Base-by-base conservation (phyloP, 2,113 vertebrate genomes). In the Sakesphorus luctuosus region DNA sequence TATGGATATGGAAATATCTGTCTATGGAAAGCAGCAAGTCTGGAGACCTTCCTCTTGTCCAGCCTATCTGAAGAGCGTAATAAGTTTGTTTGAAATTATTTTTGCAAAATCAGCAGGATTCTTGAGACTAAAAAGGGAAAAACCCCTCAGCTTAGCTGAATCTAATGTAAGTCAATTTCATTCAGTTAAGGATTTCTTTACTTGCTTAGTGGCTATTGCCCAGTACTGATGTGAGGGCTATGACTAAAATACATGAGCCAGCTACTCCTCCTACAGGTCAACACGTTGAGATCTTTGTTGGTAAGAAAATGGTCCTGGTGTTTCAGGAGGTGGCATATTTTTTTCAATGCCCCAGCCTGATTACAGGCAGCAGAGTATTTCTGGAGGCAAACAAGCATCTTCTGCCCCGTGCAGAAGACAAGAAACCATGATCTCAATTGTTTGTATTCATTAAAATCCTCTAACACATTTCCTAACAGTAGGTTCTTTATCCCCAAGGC, bases 181-280 rank as follows among this genome's bases (percentile, higher is more conserved):
- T n/a, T 46, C 44, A 44, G 18, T 43, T 50, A 23, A 31, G 29
- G 68, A 86, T 88, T 76, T 56, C 61, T 86, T 84, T 21, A 49
- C 29, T 74, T 44, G 13, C 38, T 75, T 35, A 49, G 67, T 18
- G 46, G 35, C 63, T 72, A 17, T 53, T 83, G 84, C 62, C 59
- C 31, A 29, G 15, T 31, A 58, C 15, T 40, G 38, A 13, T 26
- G 33, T 35, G 24, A 78, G 44, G 28, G 31, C 18, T 85, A 49
- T 69, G 68, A 13, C 74, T 69, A 55, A 74, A 74, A 93, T 93
- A 69, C 5, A 14, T 26, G 55, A 77, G 36, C 47, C 79, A 96
- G 94, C 82, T 96, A 94, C 92, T 96, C 94, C 89, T 97, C 93
- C 89, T 97, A 61, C 86, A 96, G 86, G 86, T 79, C 93, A 95